Base-by-base conservation (phyloP, 1,140 invertebrate genomes). In the Drosophila albomicans region DNA sequence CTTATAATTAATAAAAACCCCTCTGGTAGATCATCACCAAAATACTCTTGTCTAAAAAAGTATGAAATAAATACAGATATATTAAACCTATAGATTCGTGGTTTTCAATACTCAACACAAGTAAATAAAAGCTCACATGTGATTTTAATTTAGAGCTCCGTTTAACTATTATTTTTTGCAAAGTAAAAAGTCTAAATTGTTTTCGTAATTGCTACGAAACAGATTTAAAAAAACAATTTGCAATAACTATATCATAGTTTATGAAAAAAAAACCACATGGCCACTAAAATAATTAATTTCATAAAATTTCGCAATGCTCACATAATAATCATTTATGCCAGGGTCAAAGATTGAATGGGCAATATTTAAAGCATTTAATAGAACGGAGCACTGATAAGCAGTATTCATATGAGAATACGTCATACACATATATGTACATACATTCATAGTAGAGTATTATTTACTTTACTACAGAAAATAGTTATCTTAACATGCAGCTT, bases 11-110 rank as follows among this genome's bases (percentile, higher is more conserved):
- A 35, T 15, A 20, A 8, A 61, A 32, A 8, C 30, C 32, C 10
- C 11, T 61, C 30, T 56, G 58, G 64, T 73, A 67, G 28, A 54
- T 16, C 38, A 69, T 38, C 30, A 48, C 20, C 3, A 48, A 65
- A 45, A 56, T 56, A 74, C 41, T 62, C 48, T 52, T 61, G 20
- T 61, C 56, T 74, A 5, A 52, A 45, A 62, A 62, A 54, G 20
- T 43, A 56, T 35, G 5, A 61, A 73, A 69, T 69, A 69, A 41
- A 61, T 61, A 52, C 45, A 15, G n/a, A 15, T 10, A 54, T 54
- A 54, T 35, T 52, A 35, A 52, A 30, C 38, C n/a, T 43, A 35
- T 5, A 15, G 20, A 63, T 41, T 5, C 28, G 15, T 16, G 11
- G 5, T 8, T 30, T 25, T 64, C 1, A 54, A 32, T 54, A 54